Evolutionary conservation across 2,797 vertebrate genomes (phyloP), one percentile per base, ranked within the genome.

Genomic region (Tokudaia muenninki): DNA sequence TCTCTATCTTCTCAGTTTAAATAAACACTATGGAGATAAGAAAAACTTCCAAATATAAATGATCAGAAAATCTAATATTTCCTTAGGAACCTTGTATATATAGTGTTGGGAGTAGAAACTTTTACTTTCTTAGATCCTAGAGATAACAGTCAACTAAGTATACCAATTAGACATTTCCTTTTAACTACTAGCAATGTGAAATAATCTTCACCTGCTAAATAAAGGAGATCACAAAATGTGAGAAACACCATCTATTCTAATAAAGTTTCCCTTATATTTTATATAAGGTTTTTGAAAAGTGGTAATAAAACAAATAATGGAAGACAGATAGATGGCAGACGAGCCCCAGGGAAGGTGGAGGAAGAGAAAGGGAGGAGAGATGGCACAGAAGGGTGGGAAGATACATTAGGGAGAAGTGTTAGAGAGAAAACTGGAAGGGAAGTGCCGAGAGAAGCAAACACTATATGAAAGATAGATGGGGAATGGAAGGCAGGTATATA

Each of bases 11-110:
- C 92, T 80, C 74, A 78, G 44, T 11, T 81, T 94, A 92, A 88
- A 90, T 93, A 92, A 84, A 90, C 55, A 83, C 34, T 6, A 52
- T n/a, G 50, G 16, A 92, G 16, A 74, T 90, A 79, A 67, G 65
- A 57, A 5, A 44, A 90, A 11, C 31, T 95, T 92, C 47, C 41
- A 81, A 92, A 57, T 59, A 84, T 47, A 96, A 87, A 87, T 74
- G 41, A 95, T 90, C 26, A 70, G n/a, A 89, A 65, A 91, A 96
- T 81, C 41, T 74, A 70, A 86, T 94, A 44, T 94, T 97, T 96
- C 79, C 88, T 63, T 96, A 80, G 88, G 89, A 94, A 96, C 63
- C 75, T 92, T 74, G 17, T 87, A 47, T 52, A 75, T 34, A 59
- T 77, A 84, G 50, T 87, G 12, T 72, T 83, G 77, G 37, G 1